Base-by-base conservation (phyloP, 2,888 invertebrate species). In the Sinotaia quadrata region DNA sequence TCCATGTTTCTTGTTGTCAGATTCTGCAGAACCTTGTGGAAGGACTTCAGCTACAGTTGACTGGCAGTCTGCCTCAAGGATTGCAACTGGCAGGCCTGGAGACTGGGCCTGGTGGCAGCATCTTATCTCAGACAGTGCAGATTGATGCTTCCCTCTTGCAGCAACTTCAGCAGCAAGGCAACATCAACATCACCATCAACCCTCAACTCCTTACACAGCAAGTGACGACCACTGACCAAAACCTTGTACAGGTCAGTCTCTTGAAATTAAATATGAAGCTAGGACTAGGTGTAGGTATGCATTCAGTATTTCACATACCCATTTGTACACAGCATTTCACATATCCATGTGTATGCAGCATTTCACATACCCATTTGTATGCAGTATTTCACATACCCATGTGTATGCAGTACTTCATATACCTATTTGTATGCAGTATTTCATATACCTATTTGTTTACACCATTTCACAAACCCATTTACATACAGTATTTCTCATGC, bases 61-160 rank as follows among this genome's bases (percentile, higher is more conserved):
- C 86, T 0, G 80, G 87, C 21, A 84, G 82, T 49, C 74, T 85
- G 65, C 52, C 59, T 31, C 72, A 73, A 29, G 86, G 87, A 18
- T 82, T 89, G 51, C 88, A 89, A 71, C 85, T 89, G 29, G 78
- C 87, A 0, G 87, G 88, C 0, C 77, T 89, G 1, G 89, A 89
- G 72, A 81, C 90, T 1, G 56, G 65, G 27, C 44, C 56, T 4
- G 56, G 65, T 2, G 56, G 65, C 27, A 79, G 72, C 52, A 61
- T 86, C 60, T 72, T 87, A 33, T 77, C 82, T 18, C 90, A 90
- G 77, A 81, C 88, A 2, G 75, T 89, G 4, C 89, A 89, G 72
- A 88, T 90, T 8, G 90, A 90, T 69, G 89, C 90, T 10, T 84
- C 86, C 47, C 78, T 90, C 10, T 76, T 90, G 34, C 89, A 89